Conservation (phyloP, 2,888 invertebrate species). For the Drosophila merina region DNA sequence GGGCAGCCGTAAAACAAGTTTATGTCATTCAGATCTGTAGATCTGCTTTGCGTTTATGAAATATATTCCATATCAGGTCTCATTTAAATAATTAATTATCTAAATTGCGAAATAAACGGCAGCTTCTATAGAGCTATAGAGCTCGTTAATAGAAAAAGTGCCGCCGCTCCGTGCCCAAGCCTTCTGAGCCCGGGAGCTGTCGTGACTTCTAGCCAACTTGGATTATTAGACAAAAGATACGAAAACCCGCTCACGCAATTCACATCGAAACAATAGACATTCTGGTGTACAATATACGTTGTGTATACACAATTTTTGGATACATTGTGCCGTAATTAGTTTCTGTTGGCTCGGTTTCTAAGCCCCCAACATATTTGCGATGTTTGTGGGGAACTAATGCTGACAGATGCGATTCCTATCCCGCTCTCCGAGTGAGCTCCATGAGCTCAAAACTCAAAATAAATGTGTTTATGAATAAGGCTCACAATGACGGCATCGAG, state of each 20-base stretch:
- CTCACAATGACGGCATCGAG: slow-evolving; percentile 40
- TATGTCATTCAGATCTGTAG: not conserved
- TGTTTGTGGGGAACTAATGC: slow-evolving; percentile 54
- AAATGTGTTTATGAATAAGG: slow-evolving; percentile 16
- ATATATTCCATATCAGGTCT: slow-evolving; percentile 23
- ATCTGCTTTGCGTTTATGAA: slow-evolving; percentile 14
- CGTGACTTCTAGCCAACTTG: slow-evolving; percentile 29
- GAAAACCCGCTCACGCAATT: slow-evolving; percentile 51
- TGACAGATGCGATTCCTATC: slow-evolving; percentile 62
- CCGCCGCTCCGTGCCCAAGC: slow-evolving; percentile 20
- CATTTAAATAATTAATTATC: slow-evolving; percentile 53
- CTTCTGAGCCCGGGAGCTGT: slow-evolving; percentile 12
- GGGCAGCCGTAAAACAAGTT: slow-evolving; percentile 2
- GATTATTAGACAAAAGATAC: slow-evolving; percentile 27
- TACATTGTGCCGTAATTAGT: slow-evolving; percentile 30
- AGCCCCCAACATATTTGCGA: slow-evolving; percentile 50
- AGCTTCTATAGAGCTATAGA: slow-evolving; percentile 25
- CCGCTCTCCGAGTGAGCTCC: slow-evolving; percentile 10
- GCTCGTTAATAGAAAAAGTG: slow-evolving; percentile 19
- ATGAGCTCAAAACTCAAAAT: slow-evolving; percentile 17
- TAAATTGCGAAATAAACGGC: slow-evolving; percentile 54
- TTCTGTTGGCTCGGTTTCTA: slow-evolving; percentile 14
- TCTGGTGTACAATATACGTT: not conserved
- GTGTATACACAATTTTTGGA: slow-evolving; percentile 28
- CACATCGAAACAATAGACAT: slow-evolving; percentile 3